These are phyloP conservation scores for Entomobrya proxima DNA, from an alignment of 2,888 invertebrate species.

Conservation along the genomic window DNA sequence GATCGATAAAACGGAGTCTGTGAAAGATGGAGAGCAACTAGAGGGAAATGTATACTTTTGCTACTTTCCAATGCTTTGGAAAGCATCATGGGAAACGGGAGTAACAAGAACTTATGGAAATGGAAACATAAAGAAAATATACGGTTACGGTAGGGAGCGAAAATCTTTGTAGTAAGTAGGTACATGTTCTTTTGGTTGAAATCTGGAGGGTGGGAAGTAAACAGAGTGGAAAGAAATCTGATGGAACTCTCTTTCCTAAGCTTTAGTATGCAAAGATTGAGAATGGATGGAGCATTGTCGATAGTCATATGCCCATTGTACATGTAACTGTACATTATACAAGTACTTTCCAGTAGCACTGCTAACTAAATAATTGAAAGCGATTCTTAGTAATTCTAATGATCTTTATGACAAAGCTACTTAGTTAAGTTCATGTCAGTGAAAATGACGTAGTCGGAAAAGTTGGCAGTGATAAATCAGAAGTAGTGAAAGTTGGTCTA, in stretches of 20 bases:
- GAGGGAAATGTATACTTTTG: background rate
- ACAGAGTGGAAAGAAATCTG: background rate
- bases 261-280: no score
- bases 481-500: background rate
- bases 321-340: no score
- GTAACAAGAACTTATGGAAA: background rate
- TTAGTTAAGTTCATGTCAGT: no score
- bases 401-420: no score
- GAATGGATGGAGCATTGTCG: no score
- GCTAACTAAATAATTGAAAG: no score
- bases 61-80: conserved; percentile 22
- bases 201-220: conserved; percentile 10
- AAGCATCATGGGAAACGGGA: conserved; percentile 1
- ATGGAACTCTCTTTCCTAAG: background rate
- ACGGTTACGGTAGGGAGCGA: background rate
- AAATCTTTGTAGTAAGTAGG: background rate
- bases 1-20: conserved; percentile 67
- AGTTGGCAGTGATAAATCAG: no score
- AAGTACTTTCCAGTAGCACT: no score
- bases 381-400: no score
- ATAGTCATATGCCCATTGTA: no score
- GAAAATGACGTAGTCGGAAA: no score
- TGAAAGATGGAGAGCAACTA: conserved; percentile 33
- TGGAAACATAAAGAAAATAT: background rate
- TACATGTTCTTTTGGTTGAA: no score